These are phyloP conservation scores for Fistularia commersonii DNA, from an alignment of 2,797 vertebrate species.

Conservation along the genomic window DNA sequence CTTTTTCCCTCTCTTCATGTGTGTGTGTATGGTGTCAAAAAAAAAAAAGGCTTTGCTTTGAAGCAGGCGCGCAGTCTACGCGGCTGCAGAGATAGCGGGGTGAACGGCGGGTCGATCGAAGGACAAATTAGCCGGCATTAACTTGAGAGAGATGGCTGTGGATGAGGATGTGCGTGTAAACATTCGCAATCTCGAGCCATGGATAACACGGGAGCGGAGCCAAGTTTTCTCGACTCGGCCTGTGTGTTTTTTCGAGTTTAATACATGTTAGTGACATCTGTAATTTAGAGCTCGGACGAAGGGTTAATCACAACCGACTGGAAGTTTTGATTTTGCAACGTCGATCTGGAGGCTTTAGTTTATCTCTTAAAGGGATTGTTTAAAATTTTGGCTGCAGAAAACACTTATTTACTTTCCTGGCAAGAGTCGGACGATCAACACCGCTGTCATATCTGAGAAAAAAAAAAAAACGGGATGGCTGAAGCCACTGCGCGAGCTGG, in stretches of 20 bases:
- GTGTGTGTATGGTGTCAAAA: constrained; percentile 24
- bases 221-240: constrained; percentile 18
- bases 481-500: neutral
- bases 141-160: constrained; percentile 56
- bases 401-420: neutral
- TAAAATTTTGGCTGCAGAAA: neutral
- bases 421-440: neutral
- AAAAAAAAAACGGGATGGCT: neutral
- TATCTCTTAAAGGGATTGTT: neutral
- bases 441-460: neutral
- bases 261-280: constrained; percentile 9
- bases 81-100: constrained; percentile 46
- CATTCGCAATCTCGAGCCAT: constrained; percentile 47
- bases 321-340: constrained; percentile 3
- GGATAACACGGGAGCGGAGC: constrained; percentile 27
- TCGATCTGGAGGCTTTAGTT: neutral
- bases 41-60: constrained; percentile 28
- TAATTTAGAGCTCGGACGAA: constrained; percentile 17
- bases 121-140: constrained; percentile 68
- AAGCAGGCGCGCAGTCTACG: constrained; percentile 32
- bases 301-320: constrained; percentile 5
- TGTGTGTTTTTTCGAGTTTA: constrained; percentile 6
- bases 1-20: neutral
- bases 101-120: constrained; percentile 62
- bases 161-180: constrained; percentile 65